Evolutionary conservation across 2,888 invertebrate species (phyloP), one percentile per base, ranked within the genome.

Genomic region (Watsonalla cultraria): DNA sequence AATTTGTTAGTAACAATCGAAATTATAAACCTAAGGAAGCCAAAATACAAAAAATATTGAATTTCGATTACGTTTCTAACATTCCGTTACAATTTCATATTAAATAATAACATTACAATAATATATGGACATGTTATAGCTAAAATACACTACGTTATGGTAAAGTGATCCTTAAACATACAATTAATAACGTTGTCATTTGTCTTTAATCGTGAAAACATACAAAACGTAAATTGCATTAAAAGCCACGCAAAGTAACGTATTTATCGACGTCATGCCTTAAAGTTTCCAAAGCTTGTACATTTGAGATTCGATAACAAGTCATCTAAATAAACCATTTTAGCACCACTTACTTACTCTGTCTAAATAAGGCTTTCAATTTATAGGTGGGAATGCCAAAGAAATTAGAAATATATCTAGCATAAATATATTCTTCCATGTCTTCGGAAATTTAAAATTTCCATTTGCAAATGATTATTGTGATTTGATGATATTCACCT

Each of bases 61-160:
- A 68, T 68, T 62, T 54, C 52, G 57, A 60, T 60, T 57, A 54
- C 11, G 11, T 11, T 42, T 42, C 53, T 68, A 76, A 78, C 72
- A 74, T 65, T 77, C 70, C 72, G 62, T 70, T 76, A 72, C 63
- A 37, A 48, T 48, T 74, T 66, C 72, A 75, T 74, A 76, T 76
- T 81, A 80, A 80, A 80, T 82, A 81, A 80, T 76, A 81, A 76
- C 64, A 76, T 76, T 75, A 80, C 67, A 74, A 74, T 74, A 70
- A 53, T 66, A 72, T 72, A 70, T 67, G 64, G 69, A 68, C 67
- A 70, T 65, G 54, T 60, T 66, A 69, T 65, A 64, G 72, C 74
- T 72, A 77, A 68, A 60, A 68, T 77, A 77, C 62, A 65, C 76
- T 82, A 82, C 56, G 61, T 66, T 80, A 78, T 82, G 85, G 84